These are phyloP conservation scores for Takifugu rubripes DNA, from an alignment of 2,797 vertebrate genomes.

Conservation along the genomic window DNA sequence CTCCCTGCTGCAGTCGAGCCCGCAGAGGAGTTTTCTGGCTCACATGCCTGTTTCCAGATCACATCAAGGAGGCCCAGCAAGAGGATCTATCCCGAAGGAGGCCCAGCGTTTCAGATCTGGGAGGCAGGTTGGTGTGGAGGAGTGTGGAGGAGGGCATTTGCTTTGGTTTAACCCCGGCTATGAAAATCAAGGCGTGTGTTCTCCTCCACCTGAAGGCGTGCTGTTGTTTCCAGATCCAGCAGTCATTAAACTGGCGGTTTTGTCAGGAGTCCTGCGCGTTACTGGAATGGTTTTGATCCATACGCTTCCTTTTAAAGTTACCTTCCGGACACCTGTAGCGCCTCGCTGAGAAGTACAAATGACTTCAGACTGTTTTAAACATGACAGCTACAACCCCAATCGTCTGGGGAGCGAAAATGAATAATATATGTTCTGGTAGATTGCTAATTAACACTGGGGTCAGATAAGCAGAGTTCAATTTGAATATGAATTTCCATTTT, in stretches of 20 bases:
- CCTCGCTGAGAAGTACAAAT: slow-evolving; percentile 52
- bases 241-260: slow-evolving; percentile 14
- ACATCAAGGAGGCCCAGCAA: slow-evolving; percentile 40
- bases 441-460: slow-evolving; percentile 65
- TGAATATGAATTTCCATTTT: slow-evolving; percentile 59
- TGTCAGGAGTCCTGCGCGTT: neutral
- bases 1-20: slow-evolving; percentile 19
- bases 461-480: slow-evolving; percentile 60
- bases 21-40: slow-evolving; percentile 42
- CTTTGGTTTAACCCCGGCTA: slow-evolving; percentile 21
- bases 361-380: slow-evolving; percentile 49
- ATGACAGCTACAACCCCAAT: slow-evolving; percentile 35
- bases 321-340: no score
- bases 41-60: slow-evolving; percentile 35
- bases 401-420: slow-evolving; percentile 53
- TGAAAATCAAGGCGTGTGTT: slow-evolving; percentile 29
- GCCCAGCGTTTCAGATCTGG: slow-evolving; percentile 34
- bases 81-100: slow-evolving; percentile 31
- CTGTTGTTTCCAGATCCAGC: slow-evolving; percentile 9
- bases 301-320: no score
- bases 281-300: no score
- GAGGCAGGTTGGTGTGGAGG: slow-evolving; percentile 38
- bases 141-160: slow-evolving; percentile 27
- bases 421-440: slow-evolving; percentile 63
- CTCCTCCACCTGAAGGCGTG: slow-evolving; percentile 20